Percentiles rank a stretch among this genome's conserved stretches.
These are phyloP conservation scores for Mercenaria mercenaria DNA, from an alignment of 1,140 invertebrate genomes.

Conservation along the genomic window DNA sequence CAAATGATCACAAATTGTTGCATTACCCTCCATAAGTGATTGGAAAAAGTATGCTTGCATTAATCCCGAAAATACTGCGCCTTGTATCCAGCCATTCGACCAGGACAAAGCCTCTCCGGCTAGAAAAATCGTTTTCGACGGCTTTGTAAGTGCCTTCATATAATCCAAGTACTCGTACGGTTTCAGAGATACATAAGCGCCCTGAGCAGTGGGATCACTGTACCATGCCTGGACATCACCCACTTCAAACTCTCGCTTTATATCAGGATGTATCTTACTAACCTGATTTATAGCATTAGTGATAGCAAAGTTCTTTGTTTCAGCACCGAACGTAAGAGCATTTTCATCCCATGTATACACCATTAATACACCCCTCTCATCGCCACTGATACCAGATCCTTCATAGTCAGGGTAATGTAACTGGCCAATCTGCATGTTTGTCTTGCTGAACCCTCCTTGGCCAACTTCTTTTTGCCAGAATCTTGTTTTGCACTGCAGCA, in stretches of 20 bases:
- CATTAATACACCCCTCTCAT: constrained; percentile 59
- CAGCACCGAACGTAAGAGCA: constrained; percentile 54
- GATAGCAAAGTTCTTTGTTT: constrained; percentile 54
- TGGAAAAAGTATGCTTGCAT: constrained; percentile 7
- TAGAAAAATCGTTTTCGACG: neutral
- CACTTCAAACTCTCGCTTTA: constrained; percentile 62
- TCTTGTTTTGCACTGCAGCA: constrained; percentile 62
- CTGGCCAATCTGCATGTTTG: constrained; percentile 64
- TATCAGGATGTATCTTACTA: constrained; percentile 68
- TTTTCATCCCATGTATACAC: constrained; percentile 62
- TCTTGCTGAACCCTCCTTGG: constrained; percentile 66
- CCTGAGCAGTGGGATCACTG: constrained; percentile 56
- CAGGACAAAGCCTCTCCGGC: constrained; percentile 48
- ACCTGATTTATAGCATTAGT: constrained; percentile 62
- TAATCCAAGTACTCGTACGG: constrained; percentile 41
- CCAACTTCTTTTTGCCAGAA: constrained; percentile 69
- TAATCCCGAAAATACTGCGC: constrained; percentile 40
- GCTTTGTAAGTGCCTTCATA: constrained; percentile 11
- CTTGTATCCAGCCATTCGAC: constrained; percentile 49
- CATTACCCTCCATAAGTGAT: neutral
- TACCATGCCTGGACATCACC: constrained; percentile 67
- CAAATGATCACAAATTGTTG: too few relatives aligned
- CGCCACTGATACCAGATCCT: neutral
- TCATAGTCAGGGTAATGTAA: constrained; percentile 62
- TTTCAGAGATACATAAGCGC: constrained; percentile 47